Evolutionary conservation across 2,113 vertebrate genomes (phyloP), one percentile per base, ranked within the genome.

Genomic region (Solea senegalensis): DNA sequence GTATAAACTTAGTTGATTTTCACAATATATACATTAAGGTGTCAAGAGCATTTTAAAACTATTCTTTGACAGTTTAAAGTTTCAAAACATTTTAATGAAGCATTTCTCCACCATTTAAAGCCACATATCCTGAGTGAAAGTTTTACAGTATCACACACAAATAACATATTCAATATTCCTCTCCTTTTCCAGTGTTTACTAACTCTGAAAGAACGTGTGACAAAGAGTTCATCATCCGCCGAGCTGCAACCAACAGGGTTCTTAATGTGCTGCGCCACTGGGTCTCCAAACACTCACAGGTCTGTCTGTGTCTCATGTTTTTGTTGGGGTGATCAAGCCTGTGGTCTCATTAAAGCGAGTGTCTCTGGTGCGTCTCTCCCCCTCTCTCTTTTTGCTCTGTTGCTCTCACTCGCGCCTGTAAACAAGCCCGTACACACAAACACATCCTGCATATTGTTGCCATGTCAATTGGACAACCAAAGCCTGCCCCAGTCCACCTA

Each of bases 261-360:
- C 94, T 99, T 66, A 99, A 99, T 26, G 97, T 99, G 72, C 93
- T 99, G 81, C 96, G 98, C 21, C 98, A 99, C 92, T 99, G 98
- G 98, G 97, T 99, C 72, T 99, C 97, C 82, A 99, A 99, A 81
- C 98, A 99, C 50, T 96, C 96, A 3, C 98, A 99, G 97, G 98
- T 99, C 91, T 73, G 65, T 76, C 60, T 68, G 40, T 62, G 65
- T 60, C 62, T 16, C 27, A n/a, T 10, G 49, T n/a, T 82, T 76
- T 15, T 75, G 55, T 63, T 50, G 13, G 3, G 21, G 12, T 69
- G 51, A 60, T 84, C 58, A 72, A 57, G 59, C 69, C 65, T 84
- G 85, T 15, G 74, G 74, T 88, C 83, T 88, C 80, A 86, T 90
- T 90, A 89, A 82, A 69, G 78, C 57, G 28, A 67, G 52, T 74